Evolutionary conservation across 2,797 vertebrate genomes (phyloP).

Genomic region (Neostethus bicornis): DNA sequence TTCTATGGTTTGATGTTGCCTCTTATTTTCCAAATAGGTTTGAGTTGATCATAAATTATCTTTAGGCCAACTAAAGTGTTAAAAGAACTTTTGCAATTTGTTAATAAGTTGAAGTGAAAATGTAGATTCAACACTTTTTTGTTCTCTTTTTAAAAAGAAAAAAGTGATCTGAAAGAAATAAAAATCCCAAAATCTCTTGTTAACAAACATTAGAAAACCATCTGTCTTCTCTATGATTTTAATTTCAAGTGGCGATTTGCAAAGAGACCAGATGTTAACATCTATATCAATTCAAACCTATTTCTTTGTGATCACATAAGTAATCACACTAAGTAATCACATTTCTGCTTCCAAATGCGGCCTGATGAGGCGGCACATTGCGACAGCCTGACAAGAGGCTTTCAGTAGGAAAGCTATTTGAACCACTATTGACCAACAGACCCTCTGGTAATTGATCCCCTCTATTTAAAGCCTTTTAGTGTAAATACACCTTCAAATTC

Average conservation of each 20-base stretch:
- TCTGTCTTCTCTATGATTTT: neutral
- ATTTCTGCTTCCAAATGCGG: neutral
- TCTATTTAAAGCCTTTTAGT: slow-evolving; percentile 20
- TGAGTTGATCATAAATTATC: too few relatives aligned
- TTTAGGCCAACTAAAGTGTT: too few relatives aligned
- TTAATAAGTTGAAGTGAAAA: too few relatives aligned
- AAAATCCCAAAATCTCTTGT: too few relatives aligned
- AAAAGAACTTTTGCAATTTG: too few relatives aligned
- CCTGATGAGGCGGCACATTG: slow-evolving; percentile 18
- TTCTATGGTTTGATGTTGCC: neutral
- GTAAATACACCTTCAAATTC: slow-evolving; percentile 27
- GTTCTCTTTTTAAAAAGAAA: neutral
- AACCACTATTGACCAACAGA: neutral
- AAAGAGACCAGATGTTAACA: neutral
- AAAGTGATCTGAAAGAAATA: neutral
- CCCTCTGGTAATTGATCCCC: slow-evolving; percentile 19
- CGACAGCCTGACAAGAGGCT: neutral
- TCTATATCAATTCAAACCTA: neutral
- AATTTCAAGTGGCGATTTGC: neutral
- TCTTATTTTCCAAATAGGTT: neutral
- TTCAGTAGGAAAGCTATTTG: neutral
- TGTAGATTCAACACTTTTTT: too few relatives aligned
- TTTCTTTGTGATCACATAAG: slow-evolving; percentile 11
- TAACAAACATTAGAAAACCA: neutral
- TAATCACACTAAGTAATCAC: neutral